Evolutionary conservation across 1,140 invertebrate species (phyloP).

Genomic region (Mylabris phalerata): DNA sequence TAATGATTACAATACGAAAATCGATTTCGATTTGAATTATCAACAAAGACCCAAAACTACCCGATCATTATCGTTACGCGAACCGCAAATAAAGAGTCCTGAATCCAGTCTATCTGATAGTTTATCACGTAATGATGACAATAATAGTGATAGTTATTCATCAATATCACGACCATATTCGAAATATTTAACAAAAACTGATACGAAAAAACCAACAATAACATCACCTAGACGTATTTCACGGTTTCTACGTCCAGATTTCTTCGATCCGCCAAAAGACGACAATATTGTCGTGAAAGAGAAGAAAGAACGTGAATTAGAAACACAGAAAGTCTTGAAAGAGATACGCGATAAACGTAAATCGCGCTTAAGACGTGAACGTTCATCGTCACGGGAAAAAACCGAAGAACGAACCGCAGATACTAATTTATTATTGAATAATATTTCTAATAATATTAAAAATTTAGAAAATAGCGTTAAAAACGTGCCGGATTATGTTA

Average conservation of each 20-base stretch:
- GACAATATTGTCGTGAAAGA: conserved; percentile 63
- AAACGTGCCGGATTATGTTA: conserved; percentile 27
- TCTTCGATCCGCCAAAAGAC: conserved; percentile 62
- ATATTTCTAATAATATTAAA: conserved; percentile 35
- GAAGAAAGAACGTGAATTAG: conserved; percentile 58
- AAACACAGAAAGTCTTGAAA: conserved; percentile 55
- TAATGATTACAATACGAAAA: conserved; percentile 11
- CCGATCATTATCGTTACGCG: conserved; percentile 24
- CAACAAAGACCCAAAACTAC: conserved; percentile 21
- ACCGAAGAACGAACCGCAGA: conserved; percentile 12
- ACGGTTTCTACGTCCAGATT: conserved; percentile 67
- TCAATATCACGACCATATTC: conserved; percentile 26
- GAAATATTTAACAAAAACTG: conserved; percentile 29
- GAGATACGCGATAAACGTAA: conserved; percentile 57
- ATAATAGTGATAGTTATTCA: conserved; percentile 2
- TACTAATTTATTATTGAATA: conserved; percentile 26
- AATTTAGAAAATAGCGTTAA: conserved; percentile 28
- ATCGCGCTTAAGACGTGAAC: conserved; percentile 35
- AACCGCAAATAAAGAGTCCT: conserved; percentile 31
- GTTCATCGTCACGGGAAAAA: conserved; percentile 24
- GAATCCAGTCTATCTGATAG: conserved; percentile 37
- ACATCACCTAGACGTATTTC: conserved; percentile 49
- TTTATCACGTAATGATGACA: conserved; percentile 26
- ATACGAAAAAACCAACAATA: conserved; percentile 27
- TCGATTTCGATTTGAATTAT: not conserved